Evolutionary conservation across 2,113 vertebrate species (phyloP).

Genomic region (Raja brachyura): DNA sequence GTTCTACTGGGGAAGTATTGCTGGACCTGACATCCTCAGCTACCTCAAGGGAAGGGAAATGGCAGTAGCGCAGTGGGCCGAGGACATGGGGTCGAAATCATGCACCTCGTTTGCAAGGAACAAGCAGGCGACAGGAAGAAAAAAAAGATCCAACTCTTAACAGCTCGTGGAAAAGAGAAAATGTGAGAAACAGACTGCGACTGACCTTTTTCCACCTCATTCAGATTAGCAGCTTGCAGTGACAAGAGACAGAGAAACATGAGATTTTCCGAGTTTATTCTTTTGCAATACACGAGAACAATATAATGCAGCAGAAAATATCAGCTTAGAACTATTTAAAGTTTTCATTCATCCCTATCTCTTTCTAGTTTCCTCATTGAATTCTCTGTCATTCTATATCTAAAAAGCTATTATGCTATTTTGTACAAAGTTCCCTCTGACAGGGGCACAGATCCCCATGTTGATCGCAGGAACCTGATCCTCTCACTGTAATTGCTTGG

Average conservation of each 20-base stretch:
- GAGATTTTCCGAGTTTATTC: slow-evolving; percentile 59
- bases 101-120: slow-evolving; percentile 28
- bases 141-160: slow-evolving; percentile 39
- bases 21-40: slow-evolving; percentile 4
- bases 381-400: background rate
- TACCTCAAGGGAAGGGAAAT: background rate
- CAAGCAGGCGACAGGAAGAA: slow-evolving; percentile 21
- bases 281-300: slow-evolving; percentile 54
- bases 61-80: background rate
- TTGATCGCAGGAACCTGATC: background rate
- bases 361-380: background rate
- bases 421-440: background rate
- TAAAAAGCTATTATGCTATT: background rate
- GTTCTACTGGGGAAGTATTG: background rate
- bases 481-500: background rate
- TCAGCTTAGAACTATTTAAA: background rate
- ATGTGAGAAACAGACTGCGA: slow-evolving; percentile 59
- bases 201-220: slow-evolving; percentile 99
- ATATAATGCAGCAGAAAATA: slow-evolving; percentile 33
- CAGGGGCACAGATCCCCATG: background rate
- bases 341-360: background rate
- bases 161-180: slow-evolving; percentile 57
- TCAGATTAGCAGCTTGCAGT: slow-evolving; percentile 96
- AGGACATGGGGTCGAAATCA: slow-evolving; percentile 15
- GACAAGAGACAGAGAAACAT: slow-evolving; percentile 78